Evolutionary conservation across 2,113 vertebrate genomes (phyloP).

Genomic region (Nesogale talazaci): DNA sequence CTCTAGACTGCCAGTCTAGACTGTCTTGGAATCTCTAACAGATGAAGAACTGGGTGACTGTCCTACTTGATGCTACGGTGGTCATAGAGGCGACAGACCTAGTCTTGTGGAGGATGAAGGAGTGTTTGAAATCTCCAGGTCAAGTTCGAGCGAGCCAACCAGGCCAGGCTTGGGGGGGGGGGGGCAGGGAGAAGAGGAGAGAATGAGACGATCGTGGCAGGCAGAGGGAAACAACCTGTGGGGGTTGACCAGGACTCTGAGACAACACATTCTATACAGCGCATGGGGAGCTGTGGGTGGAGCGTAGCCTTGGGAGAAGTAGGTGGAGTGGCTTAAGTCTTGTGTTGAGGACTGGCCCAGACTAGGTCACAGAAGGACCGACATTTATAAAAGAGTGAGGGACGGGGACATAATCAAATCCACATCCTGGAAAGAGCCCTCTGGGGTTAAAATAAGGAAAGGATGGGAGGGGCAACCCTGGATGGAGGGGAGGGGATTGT

Average conservation of each 20-base stretch:
- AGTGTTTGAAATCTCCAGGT: background rate
- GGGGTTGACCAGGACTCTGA: background rate
- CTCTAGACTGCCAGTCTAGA: background rate
- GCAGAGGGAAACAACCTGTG: background rate
- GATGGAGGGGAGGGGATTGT: background rate
- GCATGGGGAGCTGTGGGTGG: background rate
- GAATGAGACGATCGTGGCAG: background rate
- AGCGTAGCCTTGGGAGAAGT: background rate
- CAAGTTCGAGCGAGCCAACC: background rate
- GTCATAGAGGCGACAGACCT: background rate
- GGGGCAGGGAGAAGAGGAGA: background rate
- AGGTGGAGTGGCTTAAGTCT: background rate
- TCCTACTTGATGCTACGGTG: background rate
- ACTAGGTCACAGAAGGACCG: background rate
- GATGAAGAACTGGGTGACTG: background rate
- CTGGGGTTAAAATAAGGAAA: conserved; percentile 24
- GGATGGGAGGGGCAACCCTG: background rate
- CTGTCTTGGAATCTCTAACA: background rate
- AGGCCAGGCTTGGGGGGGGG: background rate
- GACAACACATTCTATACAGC: too few species aligned
- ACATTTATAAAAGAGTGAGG: background rate
- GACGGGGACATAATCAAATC: background rate
- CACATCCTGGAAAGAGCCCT: background rate
- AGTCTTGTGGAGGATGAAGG: background rate
- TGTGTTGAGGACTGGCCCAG: background rate